phyloP scores from a whole-genome alignment of 2,797 vertebrate genomes.

The Lagorchestes hirsutus region DNA sequence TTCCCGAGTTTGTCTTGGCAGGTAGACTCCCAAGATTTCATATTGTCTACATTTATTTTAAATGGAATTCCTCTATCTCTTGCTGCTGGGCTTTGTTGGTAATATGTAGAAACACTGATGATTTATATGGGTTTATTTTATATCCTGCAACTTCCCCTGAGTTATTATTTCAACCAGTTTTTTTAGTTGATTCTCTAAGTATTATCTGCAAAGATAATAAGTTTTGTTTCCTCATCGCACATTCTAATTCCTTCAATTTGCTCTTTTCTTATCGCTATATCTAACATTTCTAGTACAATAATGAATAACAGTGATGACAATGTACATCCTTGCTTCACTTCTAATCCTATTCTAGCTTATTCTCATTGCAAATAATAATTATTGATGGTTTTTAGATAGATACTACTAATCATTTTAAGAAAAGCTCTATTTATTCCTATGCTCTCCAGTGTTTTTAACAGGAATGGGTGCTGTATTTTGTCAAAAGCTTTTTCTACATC shows the following conservation, averaged over 20 bases:
- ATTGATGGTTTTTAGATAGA: background rate
- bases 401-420: background rate
- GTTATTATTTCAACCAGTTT: background rate
- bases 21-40: background rate
- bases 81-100: background rate
- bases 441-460: background rate
- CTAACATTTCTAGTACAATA: background rate
- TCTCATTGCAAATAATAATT: background rate
- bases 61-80: background rate
- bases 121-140: background rate
- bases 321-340: background rate
- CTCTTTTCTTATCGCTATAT: background rate
- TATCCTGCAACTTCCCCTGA: background rate
- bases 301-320: background rate
- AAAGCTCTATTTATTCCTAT: background rate
- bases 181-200: background rate
- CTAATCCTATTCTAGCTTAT: background rate
- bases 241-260: background rate
- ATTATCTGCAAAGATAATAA: background rate
- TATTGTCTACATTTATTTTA: background rate
- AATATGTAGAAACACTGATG: background rate
- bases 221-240: background rate
- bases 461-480: background rate
- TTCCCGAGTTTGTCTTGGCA: background rate
- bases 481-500: background rate